Evolutionary conservation across 92 coral and sea anemone genomes (phyloP), one percentile per base, ranked within the genome.

Genomic region (Epizoanthus scotinus): DNA sequence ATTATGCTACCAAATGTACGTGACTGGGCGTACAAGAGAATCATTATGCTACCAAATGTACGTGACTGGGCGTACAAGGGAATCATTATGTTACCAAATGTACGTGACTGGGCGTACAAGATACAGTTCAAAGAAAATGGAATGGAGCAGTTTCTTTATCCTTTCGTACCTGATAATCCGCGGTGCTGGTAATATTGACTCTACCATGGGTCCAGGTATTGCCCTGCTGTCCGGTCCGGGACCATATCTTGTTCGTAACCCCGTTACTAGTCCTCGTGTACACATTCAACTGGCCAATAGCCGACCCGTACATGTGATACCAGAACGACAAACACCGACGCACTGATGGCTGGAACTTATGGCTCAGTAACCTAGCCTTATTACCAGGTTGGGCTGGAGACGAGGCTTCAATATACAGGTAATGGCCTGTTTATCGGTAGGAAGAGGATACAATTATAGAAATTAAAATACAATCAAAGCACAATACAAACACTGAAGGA

Each of bases 241-340:
- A 71, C 90, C 97, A 94, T 7, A 82, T 68, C 57, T 67, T 73
- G 6, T 68, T 55, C 70, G 70, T 68, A 10, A 49, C 17, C 4
- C 86, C 87, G n/a, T 78, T 55, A 14, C 52, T 12, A 49, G 66
- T 68, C 50, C 71, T 57, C 8, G 87, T 66, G 69, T 86, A 87
- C 61, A 94, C 91, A 36, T 86, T 86, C 40, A 94, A 82, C 26
- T 79, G 70, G 34, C 98, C 97, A 86, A 94, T 92, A 57, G 79
- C 77, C 20, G 65, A 31, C 9, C 98, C 98, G 27, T 89, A 90
- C 98, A 94, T 94, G 85, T 85, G 91, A 69, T 89, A 92, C 82
- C 83, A 90, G 78, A 94, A 88, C 18, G 87, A 84, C 78, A 94
- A 24, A 52, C 98, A 94, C 18, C 83, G 88, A 61, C 91, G 83